These are phyloP conservation scores for Plectus sambesii DNA, from an alignment of 1,140 invertebrate species.

Conservation along the genomic window DNA sequence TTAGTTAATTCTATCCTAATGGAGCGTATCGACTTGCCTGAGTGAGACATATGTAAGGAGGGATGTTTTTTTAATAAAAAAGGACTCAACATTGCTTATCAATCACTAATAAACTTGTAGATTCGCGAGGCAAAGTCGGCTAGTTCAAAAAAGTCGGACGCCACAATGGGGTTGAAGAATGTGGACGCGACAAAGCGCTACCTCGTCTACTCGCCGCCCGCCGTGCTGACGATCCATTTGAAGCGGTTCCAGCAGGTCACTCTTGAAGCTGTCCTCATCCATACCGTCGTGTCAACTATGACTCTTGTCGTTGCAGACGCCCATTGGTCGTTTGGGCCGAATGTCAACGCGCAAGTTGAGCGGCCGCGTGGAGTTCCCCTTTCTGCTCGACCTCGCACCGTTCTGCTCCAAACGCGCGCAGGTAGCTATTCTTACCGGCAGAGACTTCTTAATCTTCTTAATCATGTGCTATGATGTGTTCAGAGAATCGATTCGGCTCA, in stretches of 20 bases:
- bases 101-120: too few relatives aligned
- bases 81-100: too few relatives aligned
- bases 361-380: slow-evolving; percentile 73
- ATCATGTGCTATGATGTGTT: slow-evolving; percentile 11
- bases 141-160: slow-evolving; percentile 50
- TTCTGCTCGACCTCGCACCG: slow-evolving; percentile 71
- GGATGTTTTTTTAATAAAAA: too few relatives aligned
- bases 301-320: slow-evolving; percentile 5
- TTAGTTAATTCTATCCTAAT: too few relatives aligned
- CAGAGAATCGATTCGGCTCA: slow-evolving; percentile 49
- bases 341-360: slow-evolving; percentile 68
- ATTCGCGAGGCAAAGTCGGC: slow-evolving; percentile 36
- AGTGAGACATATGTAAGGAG: too few relatives aligned
- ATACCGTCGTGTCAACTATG: slow-evolving; percentile 3
- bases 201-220: slow-evolving; percentile 73
- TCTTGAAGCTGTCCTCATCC: slow-evolving; percentile 3
- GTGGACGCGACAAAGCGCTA: slow-evolving; percentile 70
- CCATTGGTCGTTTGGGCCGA: slow-evolving; percentile 14
- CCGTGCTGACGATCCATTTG: slow-evolving; percentile 81
- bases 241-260: slow-evolving; percentile 61
- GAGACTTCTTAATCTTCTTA: slow-evolving; percentile 6
- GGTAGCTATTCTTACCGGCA: slow-evolving; percentile 41
- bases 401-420: slow-evolving; percentile 70
- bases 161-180: slow-evolving; percentile 69
- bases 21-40: too few relatives aligned